Base-by-base conservation (phyloP, 2,888 invertebrate genomes). In the Dicyrtomina minuta region DNA sequence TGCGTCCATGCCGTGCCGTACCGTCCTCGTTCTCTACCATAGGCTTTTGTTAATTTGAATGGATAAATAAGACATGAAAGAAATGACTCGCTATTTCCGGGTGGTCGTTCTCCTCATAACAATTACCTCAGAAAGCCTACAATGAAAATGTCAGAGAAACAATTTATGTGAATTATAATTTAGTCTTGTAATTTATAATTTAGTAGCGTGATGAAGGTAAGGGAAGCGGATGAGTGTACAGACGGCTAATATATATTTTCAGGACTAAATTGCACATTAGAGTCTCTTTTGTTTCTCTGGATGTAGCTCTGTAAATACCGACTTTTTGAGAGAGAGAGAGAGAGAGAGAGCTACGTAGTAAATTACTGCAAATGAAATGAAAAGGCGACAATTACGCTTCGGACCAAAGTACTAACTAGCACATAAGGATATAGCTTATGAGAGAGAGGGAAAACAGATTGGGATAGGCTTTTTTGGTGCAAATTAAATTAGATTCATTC, bases 81-180 rank as follows among this genome's bases (percentile, higher is more conserved):
- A 51, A 64, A 64, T 22, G 64, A 49, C 64, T 64, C 51, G 51
- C 27, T 51, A 27, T 64, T 64, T 64, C 64, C 64, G 64, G 64
- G 64, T 64, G 64, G 64, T 64, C 64, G 51, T 64, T 51, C 1
- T 39, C 49, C 58, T 41, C 41, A 26, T 43, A 64, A 44, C 43
- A 60, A 60, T 60, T 60, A 60, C 60, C 20, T 24, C 22, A 24
- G 60, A 60, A 60, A 64, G 49, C 64, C 51, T 33, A 49, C 64
- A 64, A 64, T 64, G 64, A 64, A 64, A 64, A 64, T 64, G 64
- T 64, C 64, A 64, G 64, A 53, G 33, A 46, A 33, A 53, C 64
- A 64, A 64, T 64, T 64, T 64, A 51, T 64, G 64, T 46, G 51
- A 64, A 64, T 51, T 27, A 51, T 51, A 61, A 46, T 61, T 61